Evolutionary conservation across 2,797 vertebrate species (phyloP).

Genomic region (Tapera naevia): DNA sequence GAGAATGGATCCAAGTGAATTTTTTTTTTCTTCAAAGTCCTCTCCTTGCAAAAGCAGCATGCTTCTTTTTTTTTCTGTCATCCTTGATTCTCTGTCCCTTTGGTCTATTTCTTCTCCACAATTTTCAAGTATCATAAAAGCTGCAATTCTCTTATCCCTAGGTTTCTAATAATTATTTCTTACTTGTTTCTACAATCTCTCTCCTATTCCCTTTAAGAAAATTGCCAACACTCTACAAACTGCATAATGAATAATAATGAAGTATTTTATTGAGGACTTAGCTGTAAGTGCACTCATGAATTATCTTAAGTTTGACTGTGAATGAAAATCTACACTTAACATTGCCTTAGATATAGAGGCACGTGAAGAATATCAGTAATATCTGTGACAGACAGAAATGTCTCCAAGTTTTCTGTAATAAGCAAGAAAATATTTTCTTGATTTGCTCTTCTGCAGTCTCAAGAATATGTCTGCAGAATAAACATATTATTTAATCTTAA

Average conservation of each 20-base stretch:
- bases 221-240: background rate
- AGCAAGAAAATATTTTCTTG: background rate
- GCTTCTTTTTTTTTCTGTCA: background rate
- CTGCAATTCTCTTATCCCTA: background rate
- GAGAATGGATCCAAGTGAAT: background rate
- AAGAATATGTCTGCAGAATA: background rate
- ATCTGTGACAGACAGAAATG: background rate
- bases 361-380: background rate
- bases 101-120: background rate
- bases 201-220: background rate
- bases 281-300: background rate
- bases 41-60: background rate
- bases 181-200: background rate
- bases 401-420: background rate
- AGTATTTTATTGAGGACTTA: background rate
- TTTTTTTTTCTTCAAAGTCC: background rate
- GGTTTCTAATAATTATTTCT: background rate
- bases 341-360: background rate
- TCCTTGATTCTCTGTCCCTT: background rate
- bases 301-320: background rate
- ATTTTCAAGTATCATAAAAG: background rate
- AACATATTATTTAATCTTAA: background rate
- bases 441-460: background rate
- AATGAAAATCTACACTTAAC: background rate
- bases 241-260: background rate